phyloP scores from a whole-genome alignment of 2,797 vertebrate species.

The Astyanax mexicanus region DNA sequence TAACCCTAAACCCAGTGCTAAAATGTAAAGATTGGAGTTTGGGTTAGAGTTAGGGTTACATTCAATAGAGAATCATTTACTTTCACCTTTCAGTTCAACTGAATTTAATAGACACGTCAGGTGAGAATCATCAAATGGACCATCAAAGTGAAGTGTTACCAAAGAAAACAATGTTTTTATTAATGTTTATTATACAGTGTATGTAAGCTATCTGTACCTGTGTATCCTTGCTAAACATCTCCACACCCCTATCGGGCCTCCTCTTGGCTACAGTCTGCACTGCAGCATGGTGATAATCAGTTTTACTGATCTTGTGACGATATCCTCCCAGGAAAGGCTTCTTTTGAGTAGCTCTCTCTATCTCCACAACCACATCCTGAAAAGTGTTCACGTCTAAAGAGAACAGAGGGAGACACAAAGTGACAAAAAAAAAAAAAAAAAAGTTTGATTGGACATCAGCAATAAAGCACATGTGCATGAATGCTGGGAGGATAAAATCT shows the following conservation, averaged over 20 bases:
- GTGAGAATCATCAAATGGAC: too few relatives aligned
- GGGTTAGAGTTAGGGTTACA: too few relatives aligned
- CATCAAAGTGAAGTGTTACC: too few relatives aligned
- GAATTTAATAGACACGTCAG: too few relatives aligned
- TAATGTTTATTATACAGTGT: too few relatives aligned
- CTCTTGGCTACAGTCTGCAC: slow-evolving; percentile 85
- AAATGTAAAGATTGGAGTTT: too few relatives aligned
- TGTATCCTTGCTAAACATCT: slow-evolving; percentile 80
- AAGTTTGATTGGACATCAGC: too few relatives aligned
- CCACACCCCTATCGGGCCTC: slow-evolving; percentile 67
- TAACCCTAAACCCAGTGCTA: too few relatives aligned
- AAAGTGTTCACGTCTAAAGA: slow-evolving; percentile 69
- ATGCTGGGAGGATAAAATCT: not conserved
- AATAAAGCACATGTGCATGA: not conserved
- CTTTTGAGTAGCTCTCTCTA: slow-evolving; percentile 78
- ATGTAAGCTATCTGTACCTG: too few relatives aligned
- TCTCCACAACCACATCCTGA: slow-evolving; percentile 84
- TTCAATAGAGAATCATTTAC: too few relatives aligned
- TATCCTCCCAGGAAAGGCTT: slow-evolving; percentile 93
- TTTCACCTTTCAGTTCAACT: too few relatives aligned
- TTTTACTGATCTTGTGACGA: slow-evolving; percentile 81
- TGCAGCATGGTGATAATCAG: slow-evolving; percentile 87
- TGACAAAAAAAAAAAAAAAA: not conserved
- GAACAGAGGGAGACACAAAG: not conserved
- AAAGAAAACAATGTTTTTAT: too few relatives aligned